phyloP scores from a whole-genome alignment of 2,113 vertebrate genomes.

The Gopherus flavomarginatus region DNA sequence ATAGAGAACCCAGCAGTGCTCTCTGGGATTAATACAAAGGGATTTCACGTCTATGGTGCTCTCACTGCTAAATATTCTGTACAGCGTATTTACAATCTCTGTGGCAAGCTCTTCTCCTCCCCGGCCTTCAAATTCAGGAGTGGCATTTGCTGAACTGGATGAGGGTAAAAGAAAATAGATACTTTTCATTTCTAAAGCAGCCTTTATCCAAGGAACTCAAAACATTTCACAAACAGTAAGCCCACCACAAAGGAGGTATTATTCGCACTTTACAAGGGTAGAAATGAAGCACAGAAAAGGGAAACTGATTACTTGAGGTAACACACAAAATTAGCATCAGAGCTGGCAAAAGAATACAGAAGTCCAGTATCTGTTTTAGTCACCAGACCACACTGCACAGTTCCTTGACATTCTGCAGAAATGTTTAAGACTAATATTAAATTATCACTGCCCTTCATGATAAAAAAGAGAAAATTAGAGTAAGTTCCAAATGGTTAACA shows the following conservation, averaged over 20 bases:
- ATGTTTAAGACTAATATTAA: not conserved
- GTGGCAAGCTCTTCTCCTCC: conserved; percentile 95
- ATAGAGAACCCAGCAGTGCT: conserved; percentile 98
- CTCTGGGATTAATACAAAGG: conserved; percentile 89
- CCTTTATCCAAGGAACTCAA: not conserved
- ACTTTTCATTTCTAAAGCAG: conserved; percentile 14
- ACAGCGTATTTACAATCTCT: conserved; percentile 91
- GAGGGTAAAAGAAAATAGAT: not conserved
- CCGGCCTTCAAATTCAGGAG: conserved; percentile 96
- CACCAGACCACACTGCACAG: not conserved
- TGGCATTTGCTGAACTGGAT: conserved; percentile 93
- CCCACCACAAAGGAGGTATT: not conserved
- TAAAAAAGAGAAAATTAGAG: not conserved
- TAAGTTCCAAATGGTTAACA: not conserved
- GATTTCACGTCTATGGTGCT: conserved; percentile 85
- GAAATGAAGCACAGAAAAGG: not conserved
- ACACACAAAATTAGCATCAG: not conserved
- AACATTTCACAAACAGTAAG: not conserved
- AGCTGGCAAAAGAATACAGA: not conserved
- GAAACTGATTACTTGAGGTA: not conserved
- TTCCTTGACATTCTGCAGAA: not conserved
- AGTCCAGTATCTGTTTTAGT: not conserved
- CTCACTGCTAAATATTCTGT: conserved; percentile 91
- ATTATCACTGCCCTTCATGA: not conserved
- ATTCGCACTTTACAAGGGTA: not conserved